These are phyloP conservation scores for Zaprionus davidi DNA, from an alignment of 1,140 invertebrate genomes.

Conservation along the genomic window DNA sequence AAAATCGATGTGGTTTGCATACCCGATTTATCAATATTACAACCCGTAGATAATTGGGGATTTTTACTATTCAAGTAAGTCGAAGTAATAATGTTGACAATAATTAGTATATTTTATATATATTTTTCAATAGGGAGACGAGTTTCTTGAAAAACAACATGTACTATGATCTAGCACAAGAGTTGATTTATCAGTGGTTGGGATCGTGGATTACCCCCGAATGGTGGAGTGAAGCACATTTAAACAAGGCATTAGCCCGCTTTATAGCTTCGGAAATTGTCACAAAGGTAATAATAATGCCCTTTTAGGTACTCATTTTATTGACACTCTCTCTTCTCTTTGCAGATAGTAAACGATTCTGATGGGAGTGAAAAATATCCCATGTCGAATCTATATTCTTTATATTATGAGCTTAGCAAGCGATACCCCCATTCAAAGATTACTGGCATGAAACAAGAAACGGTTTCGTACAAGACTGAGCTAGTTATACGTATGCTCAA, in stretches of 20 bases:
- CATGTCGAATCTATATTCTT: conserved; percentile 89
- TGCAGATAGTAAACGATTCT: conserved; percentile 87
- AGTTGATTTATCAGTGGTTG: conserved; percentile 90
- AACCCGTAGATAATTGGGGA: conserved; percentile 91
- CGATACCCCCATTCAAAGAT: conserved; percentile 89
- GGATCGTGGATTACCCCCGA: conserved; percentile 89
- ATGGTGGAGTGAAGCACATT: conserved; percentile 89
- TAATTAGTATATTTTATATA: conserved; percentile 14
- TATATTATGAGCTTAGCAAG: conserved; percentile 91
- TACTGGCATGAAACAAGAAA: conserved; percentile 90
- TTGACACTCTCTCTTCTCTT: neutral
- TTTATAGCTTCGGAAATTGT: conserved; percentile 89
- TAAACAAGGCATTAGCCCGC: conserved; percentile 90
- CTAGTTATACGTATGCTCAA: conserved; percentile 97
- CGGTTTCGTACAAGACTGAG: conserved; percentile 90
- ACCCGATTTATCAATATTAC: conserved; percentile 90
- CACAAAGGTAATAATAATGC: conserved; percentile 85
- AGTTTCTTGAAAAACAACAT: conserved; percentile 87
- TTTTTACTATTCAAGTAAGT: conserved; percentile 90
- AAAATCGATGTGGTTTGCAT: conserved; percentile 93
- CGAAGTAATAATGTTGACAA: neutral
- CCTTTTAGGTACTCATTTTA: neutral
- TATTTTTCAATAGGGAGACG: conserved; percentile 86
- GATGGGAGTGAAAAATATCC: conserved; percentile 91
- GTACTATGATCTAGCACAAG: conserved; percentile 87